A percentile compares a stretch with the other conserved stretches of the same genome.
These are phyloP conservation scores for Adela reaumurella DNA, from an alignment of 2,888 invertebrate species.

Conservation along the genomic window DNA sequence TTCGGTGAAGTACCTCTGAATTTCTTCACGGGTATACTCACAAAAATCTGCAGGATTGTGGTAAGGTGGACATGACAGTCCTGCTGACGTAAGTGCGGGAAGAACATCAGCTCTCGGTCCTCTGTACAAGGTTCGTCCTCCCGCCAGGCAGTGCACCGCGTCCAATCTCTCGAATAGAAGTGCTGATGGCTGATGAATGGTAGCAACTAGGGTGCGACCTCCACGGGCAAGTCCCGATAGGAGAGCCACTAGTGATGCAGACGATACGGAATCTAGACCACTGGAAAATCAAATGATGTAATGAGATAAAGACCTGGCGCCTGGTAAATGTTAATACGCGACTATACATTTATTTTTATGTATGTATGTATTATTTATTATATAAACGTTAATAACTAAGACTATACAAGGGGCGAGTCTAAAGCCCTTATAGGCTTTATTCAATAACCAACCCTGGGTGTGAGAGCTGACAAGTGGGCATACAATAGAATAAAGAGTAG, in stretches of 20 bases:
- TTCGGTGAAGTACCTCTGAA: too few species aligned
- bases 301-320: not conserved
- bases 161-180: constrained; percentile 91
- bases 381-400: too few species aligned
- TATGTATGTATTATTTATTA: too few species aligned
- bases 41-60: constrained; percentile 96
- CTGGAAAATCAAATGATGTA: constrained; percentile 40
- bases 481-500: too few species aligned
- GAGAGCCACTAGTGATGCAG: constrained; percentile 77
- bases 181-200: constrained; percentile 93
- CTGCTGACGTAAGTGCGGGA: constrained; percentile 72
- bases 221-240: constrained; percentile 78
- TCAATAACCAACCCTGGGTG: too few species aligned
- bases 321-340: too few species aligned
- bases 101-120: constrained; percentile 72
- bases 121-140: constrained; percentile 80
- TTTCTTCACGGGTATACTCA: constrained; percentile 58
- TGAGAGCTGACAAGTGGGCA: too few species aligned
- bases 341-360: too few species aligned
- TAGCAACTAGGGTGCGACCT: constrained; percentile 86
- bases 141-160: constrained; percentile 78
- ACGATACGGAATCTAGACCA: constrained; percentile 86
- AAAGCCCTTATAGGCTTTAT: too few species aligned
- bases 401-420: too few species aligned
- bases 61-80: constrained; percentile 81